phyloP scores from a whole-genome alignment of 2,888 invertebrate species.

The Glaucopsyche alexis region DNA sequence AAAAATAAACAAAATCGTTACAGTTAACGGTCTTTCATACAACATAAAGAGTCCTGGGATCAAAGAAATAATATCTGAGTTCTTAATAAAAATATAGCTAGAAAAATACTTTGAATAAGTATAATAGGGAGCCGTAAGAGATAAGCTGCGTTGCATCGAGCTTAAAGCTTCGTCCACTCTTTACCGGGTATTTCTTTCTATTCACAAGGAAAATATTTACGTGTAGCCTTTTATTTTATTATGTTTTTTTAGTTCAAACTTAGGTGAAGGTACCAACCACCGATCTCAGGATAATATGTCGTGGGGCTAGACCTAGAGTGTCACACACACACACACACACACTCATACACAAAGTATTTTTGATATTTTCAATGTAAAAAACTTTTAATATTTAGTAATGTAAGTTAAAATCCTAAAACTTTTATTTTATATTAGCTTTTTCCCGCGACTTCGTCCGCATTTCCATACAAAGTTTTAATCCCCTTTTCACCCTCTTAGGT shows the following conservation, averaged over 20 bases:
- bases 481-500: too few relatives aligned
- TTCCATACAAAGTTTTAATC: too few relatives aligned
- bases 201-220: constrained; percentile 46
- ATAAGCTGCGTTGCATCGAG: constrained; percentile 55
- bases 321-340: too few relatives aligned
- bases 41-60: constrained; percentile 49
- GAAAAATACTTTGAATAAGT: constrained; percentile 67
- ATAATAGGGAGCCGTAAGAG: constrained; percentile 60
- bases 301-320: too few relatives aligned
- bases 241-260: not conserved
- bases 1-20: constrained; percentile 36
- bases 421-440: too few relatives aligned
- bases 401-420: too few relatives aligned
- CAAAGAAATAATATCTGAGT: constrained; percentile 60
- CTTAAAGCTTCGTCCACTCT: constrained; percentile 63
- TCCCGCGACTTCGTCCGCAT: too few relatives aligned
- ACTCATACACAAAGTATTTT: too few relatives aligned
- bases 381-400: too few relatives aligned
- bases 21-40: not conserved
- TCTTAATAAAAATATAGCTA: constrained; percentile 71
- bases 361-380: too few relatives aligned
- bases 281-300: too few relatives aligned
- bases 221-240: not conserved
- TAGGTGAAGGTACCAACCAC: too few relatives aligned
- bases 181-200: constrained; percentile 65